Evolutionary conservation across 1,140 invertebrate genomes (phyloP), one percentile per base, ranked within the genome.

Genomic region (Drosophila yakuba): DNA sequence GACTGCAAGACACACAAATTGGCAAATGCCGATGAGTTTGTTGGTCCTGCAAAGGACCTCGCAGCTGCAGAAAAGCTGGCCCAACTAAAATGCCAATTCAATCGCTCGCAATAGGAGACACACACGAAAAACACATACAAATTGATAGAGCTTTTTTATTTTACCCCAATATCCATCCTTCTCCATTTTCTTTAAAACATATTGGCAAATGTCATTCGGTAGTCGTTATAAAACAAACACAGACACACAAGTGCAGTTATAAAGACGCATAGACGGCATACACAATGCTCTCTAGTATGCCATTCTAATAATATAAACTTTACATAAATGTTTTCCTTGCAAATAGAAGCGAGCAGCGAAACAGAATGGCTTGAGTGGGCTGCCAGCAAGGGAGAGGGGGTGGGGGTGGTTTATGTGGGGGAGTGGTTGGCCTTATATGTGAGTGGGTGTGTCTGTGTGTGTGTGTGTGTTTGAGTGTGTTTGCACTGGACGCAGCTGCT

Each of bases 311-410:
- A 69, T 68, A 79, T 89, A 88, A 88, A 86, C 71, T 86, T 86
- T 89, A 86, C 83, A 83, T 86, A 89, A 86, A 86, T 86, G 83
- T 86, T 86, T 69, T 86, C 82, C 81, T 71, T 59, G 83, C 83
- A 88, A 88, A 86, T 76, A 82, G 50, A 75, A 78, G 54, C 23
- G 48, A 71, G 51, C 68, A 58, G 66, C 52, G 66, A 58, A 71
- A 58, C 64, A 55, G 69, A 74, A 67, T 66, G 64, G 64, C 48
- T 67, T 64, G 32, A 44, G 57, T 52, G 17, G 45, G n/a, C n/a
- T 39, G 17, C 32, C 35, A 32, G 28, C 38, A 15, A 23, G 17
- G 28, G 25, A 8, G 25, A 20, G 11, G 14, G 35, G 20, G 20
- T 1, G 2, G 38, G 23, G 48, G 23, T 35, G 35, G 51, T 58